Conservation (phyloP, 2,113 vertebrate species). For the Antigone vipio region DNA sequence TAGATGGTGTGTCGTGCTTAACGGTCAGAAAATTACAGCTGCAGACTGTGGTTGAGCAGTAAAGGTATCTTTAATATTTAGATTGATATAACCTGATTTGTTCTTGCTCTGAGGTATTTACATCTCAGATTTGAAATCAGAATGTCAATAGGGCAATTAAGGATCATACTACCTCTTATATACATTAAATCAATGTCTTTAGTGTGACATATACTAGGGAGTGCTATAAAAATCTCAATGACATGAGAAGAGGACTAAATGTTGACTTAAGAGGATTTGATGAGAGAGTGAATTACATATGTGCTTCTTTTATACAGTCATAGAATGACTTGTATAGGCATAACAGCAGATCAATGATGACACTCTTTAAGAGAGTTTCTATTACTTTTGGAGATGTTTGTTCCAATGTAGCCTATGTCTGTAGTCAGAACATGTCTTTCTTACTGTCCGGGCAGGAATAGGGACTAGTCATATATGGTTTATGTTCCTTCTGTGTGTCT, state of each 20-base stretch:
- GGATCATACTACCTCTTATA: background rate
- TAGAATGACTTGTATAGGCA: background rate
- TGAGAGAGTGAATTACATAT: background rate
- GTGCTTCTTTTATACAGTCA: background rate
- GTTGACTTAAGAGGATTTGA: background rate
- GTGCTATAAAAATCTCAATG: background rate
- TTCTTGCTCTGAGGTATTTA: background rate
- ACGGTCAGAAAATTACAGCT: background rate
- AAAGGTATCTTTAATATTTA: background rate
- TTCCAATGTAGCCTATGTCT: background rate
- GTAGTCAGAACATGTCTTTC: background rate
- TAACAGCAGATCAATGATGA: background rate
- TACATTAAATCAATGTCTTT: background rate
- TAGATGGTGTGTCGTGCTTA: background rate
- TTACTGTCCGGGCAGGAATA: background rate
- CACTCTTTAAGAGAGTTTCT: background rate
- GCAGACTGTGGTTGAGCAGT: background rate
- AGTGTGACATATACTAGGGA: background rate
- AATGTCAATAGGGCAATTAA: background rate
- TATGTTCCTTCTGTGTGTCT: background rate
- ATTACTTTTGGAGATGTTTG: background rate
- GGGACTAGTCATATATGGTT: background rate
- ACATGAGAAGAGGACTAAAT: background rate
- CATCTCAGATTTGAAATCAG: background rate
- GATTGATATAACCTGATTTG: background rate